Evolutionary conservation across 1,140 invertebrate genomes (phyloP).

Genomic region (Andricus grossulariae): DNA sequence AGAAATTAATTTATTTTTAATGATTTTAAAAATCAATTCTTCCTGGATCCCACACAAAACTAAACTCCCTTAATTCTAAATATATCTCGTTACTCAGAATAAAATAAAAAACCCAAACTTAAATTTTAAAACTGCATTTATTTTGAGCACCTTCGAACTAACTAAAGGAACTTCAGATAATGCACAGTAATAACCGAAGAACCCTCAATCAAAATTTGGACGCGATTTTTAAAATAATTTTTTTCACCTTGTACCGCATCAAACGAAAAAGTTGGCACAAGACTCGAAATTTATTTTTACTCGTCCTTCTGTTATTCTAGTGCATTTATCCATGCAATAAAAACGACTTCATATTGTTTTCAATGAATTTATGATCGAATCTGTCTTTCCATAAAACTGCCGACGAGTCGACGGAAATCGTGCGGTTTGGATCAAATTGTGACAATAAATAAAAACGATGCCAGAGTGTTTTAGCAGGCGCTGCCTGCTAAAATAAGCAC

Average conservation of each 20-base stretch:
- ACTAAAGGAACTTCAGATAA: not conserved
- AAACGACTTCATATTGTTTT: conserved; percentile 11
- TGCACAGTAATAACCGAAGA: not conserved
- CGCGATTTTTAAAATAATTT: not conserved
- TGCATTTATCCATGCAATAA: not conserved
- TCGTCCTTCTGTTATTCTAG: not conserved
- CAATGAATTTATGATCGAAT: conserved; percentile 42
- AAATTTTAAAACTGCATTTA: too few relatives aligned
- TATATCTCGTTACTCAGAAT: too few relatives aligned
- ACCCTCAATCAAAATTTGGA: not conserved
- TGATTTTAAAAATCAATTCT: too few relatives aligned
- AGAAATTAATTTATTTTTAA: too few relatives aligned
- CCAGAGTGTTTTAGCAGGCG: conserved; percentile 39
- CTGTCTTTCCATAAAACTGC: conserved; percentile 50
- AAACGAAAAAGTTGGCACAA: not conserved
- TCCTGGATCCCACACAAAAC: too few relatives aligned
- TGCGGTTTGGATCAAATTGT: not conserved
- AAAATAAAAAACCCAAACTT: too few relatives aligned
- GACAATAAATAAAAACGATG: conserved; percentile 59
- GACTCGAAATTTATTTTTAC: not conserved
- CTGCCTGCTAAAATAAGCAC: conserved; percentile 41
- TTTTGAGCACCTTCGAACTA: too few relatives aligned
- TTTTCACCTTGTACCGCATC: not conserved
- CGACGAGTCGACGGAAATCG: conserved; percentile 24
- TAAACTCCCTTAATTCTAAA: too few relatives aligned